A percentile compares a stretch with the other conserved stretches of the same genome.
phyloP scores from a whole-genome alignment of 1,140 invertebrate genomes.

The Palaemon carinicauda region DNA sequence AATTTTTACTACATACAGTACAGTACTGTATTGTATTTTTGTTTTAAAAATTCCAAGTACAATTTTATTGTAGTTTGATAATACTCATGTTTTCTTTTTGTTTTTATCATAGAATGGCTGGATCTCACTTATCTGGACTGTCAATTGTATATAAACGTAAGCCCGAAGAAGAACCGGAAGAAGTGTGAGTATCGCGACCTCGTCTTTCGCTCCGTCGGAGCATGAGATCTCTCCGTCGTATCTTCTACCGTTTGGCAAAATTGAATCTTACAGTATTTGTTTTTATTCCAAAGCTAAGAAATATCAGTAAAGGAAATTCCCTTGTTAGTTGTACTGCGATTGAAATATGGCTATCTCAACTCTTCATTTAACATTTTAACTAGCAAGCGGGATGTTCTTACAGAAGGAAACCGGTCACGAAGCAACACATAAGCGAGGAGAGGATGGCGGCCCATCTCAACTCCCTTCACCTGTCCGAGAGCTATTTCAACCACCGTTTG shows the following conservation, averaged over 20 bases:
- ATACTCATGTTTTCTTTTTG: not conserved
- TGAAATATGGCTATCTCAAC: too few species aligned
- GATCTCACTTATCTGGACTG: slow-evolving; percentile 3
- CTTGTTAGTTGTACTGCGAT: too few species aligned
- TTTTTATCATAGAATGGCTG: slow-evolving; percentile 25
- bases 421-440: slow-evolving; percentile 44
- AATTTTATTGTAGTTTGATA: not conserved
- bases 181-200: slow-evolving; percentile 43
- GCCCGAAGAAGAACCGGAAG: slow-evolving; percentile 35
- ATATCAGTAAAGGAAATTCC: too few species aligned
- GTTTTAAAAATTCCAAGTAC: too few species aligned
- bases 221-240: too few species aligned
- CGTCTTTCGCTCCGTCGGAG: too few species aligned
- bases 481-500: slow-evolving; percentile 30
- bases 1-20: too few species aligned
- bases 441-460: slow-evolving; percentile 42
- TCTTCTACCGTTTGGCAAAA: not conserved
- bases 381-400: too few species aligned
- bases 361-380: too few species aligned
- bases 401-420: slow-evolving; percentile 18
- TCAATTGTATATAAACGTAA: slow-evolving; percentile 39
- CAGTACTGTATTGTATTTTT: too few species aligned
- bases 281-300: too few species aligned
- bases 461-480: slow-evolving; percentile 41
- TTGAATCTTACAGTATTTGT: too few species aligned